Conservation (phyloP, 2,888 invertebrate genomes). For the Glaucopsyche alexis region DNA sequence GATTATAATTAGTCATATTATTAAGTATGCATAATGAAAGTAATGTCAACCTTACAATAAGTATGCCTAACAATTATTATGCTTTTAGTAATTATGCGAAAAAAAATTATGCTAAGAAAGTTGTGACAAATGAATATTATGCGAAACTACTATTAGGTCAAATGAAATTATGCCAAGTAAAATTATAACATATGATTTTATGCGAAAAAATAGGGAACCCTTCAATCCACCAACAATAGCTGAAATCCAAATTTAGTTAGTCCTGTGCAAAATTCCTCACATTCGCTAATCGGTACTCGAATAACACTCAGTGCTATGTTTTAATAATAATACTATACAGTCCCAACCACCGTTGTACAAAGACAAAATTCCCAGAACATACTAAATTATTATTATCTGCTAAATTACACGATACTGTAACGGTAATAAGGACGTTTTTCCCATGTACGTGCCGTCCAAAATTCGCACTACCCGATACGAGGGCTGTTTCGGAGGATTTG, state of each 20-base stretch:
- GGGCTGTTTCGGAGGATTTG: background rate
- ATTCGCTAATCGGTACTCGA: background rate
- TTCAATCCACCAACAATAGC: too few relatives aligned
- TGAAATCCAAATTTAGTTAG: background rate
- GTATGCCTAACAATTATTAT: too few relatives aligned
- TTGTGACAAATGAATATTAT: too few relatives aligned
- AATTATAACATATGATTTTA: too few relatives aligned
- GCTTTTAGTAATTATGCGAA: too few relatives aligned
- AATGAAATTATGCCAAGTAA: too few relatives aligned
- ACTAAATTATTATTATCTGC: background rate
- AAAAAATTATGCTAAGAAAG: too few relatives aligned
- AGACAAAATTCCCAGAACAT: background rate
- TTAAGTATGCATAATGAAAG: too few relatives aligned
- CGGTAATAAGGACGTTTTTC: background rate
- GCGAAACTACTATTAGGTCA: too few relatives aligned
- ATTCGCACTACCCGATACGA: background rate
- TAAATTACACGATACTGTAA: background rate
- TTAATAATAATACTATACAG: slow-evolving; percentile 25
- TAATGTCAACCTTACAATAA: too few relatives aligned
- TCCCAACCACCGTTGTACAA: slow-evolving; percentile 1
- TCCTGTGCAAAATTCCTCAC: background rate
- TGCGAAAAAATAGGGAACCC: too few relatives aligned
- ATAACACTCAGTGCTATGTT: slow-evolving; percentile 24
- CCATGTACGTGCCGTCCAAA: background rate
- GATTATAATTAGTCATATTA: too few relatives aligned